Percentiles rank a stretch among this genome's conserved stretches.
phyloP scores from a whole-genome alignment of 2,888 invertebrate genomes.

The Dioctria rufipes region DNA sequence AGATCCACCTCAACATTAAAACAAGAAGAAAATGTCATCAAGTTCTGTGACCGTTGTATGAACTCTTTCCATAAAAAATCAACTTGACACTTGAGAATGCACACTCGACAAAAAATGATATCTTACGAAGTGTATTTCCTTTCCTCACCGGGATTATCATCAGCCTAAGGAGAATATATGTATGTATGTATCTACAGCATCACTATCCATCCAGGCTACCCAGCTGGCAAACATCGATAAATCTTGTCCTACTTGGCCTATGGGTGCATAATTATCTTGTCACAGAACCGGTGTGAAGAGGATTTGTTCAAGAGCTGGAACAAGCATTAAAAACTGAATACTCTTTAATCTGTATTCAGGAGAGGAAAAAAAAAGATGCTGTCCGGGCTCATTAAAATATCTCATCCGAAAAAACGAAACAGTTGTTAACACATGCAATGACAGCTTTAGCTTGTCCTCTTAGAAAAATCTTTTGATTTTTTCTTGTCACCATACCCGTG shows the following conservation, averaged over 20 bases:
- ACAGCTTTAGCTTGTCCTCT: constrained; percentile 28
- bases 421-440: constrained; percentile 39
- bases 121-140: constrained; percentile 21
- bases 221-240: constrained; percentile 46
- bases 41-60: constrained; percentile 14
- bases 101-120: constrained; percentile 14
- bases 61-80: constrained; percentile 39
- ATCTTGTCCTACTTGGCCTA: constrained; percentile 48
- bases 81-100: constrained; percentile 42
- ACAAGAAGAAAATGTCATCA: too few species aligned
- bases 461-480: constrained; percentile 18
- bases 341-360: background rate
- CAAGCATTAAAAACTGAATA: constrained; percentile 12
- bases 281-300: constrained; percentile 41
- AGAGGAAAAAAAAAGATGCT: constrained; percentile 27
- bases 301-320: constrained; percentile 31
- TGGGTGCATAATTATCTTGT: constrained; percentile 48
- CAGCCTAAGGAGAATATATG: background rate
- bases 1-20: too few species aligned
- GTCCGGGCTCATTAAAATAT: constrained; percentile 40
- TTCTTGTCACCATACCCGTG: background rate
- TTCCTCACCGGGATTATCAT: constrained; percentile 24
- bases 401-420: constrained; percentile 33
- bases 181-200: background rate
- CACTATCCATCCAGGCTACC: too few species aligned